Base-by-base conservation (phyloP, 2,797 vertebrate genomes). In the Molossus alvarezi region DNA sequence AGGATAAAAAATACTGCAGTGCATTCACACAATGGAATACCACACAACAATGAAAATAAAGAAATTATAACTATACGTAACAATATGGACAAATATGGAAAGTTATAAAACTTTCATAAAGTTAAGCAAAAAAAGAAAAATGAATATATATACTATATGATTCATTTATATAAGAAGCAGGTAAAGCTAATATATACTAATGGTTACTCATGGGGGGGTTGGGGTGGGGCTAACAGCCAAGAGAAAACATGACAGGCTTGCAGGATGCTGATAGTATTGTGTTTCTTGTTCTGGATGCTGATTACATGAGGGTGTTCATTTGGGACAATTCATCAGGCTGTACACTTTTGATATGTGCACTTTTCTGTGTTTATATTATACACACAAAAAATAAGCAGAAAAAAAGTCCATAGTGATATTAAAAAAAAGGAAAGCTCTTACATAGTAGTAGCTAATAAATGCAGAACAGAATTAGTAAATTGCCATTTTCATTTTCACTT, bases 91-190 rank as follows among this genome's bases (percentile, higher is more conserved):
- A 71, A 62, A 90, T 45, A 45, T 45, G 41, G 41, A 45, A 45
- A 45, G 41, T 45, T 45, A 45, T 45, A 45, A 45, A 45, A 45
- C 41, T 60, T 90, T 82, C 45, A 90, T 51, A 75, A 94, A 90
- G 21, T 8, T 80, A 48, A 95, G 45, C 62, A 83, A 77, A 88
- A 72, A n/a, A 82, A 84, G 13, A 5, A 64, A 62, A 7, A 71
- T 3, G 29, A 92, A 60, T 64, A 33, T 79, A 72, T 55, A 41
- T 13, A 84, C 25, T 33, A 12, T 20, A 79, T 41, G 27, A 80
- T n/a, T 95, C 55, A 85, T 72, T 65, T 67, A 80, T 15, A 76
- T 57, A 72, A 91, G 37, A n/a, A 76, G 21, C 51, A 55, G 60
- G 53, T 62, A 85, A 80, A 85, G 15, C 55, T 69, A 69, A 33